Evolutionary conservation across 1,140 invertebrate species (phyloP).

Genomic region (Vanessa tameamea): DNA sequence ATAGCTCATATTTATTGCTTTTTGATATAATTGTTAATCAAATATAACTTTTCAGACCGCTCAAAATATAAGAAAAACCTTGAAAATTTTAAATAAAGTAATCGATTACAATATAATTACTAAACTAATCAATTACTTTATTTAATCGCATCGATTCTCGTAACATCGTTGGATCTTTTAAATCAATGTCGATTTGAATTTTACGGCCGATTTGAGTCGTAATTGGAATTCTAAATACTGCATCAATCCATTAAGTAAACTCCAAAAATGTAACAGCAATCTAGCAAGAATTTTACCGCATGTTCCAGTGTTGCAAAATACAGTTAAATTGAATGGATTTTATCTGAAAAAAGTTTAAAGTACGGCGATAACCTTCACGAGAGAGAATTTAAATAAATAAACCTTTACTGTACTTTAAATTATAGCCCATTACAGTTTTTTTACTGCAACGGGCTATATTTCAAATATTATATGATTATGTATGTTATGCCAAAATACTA

Average conservation of each 20-base stretch:
- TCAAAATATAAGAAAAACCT: not conserved
- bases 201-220: not conserved
- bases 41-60: not conserved
- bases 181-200: slow-evolving; percentile 6
- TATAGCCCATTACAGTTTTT: too few species aligned
- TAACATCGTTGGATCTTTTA: not conserved
- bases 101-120: not conserved
- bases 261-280: not conserved
- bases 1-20: too few species aligned
- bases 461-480: too few species aligned
- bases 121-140: too few species aligned
- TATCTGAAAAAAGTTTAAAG: too few species aligned
- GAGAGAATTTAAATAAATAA: too few species aligned
- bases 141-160: not conserved
- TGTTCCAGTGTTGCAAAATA: not conserved
- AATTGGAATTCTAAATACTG: not conserved
- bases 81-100: not conserved
- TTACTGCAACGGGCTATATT: too few species aligned
- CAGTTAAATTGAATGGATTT: not conserved
- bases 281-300: not conserved
- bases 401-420: too few species aligned
- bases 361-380: too few species aligned
- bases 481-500: too few species aligned
- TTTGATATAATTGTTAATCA: too few species aligned
- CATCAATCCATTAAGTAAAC: not conserved